These are phyloP conservation scores for Mimachlamys varia DNA, from an alignment of 2,888 invertebrate genomes.

Conservation along the genomic window DNA sequence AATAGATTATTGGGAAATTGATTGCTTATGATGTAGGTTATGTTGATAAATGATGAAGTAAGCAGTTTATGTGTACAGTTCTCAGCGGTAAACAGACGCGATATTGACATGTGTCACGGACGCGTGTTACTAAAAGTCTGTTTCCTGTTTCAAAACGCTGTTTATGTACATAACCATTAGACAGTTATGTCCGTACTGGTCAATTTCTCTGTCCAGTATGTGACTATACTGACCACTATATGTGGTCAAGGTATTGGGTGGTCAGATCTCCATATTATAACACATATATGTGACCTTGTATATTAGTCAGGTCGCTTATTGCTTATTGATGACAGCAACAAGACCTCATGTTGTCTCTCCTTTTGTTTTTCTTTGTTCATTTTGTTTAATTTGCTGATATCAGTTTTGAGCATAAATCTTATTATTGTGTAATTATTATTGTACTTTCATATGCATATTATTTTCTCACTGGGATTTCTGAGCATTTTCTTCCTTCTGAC, in stretches of 20 bases:
- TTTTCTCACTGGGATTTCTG: no score
- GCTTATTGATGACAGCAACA: not conserved
- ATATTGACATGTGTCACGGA: conserved; percentile 23
- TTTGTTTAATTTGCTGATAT: no score
- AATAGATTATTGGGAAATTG: no score
- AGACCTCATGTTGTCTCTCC: not conserved
- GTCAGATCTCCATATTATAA: not conserved
- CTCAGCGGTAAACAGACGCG: not conserved
- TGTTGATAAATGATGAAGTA: not conserved
- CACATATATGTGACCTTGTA: not conserved
- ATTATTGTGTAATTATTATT: no score
- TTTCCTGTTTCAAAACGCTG: not conserved
- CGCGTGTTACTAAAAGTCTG: conserved; percentile 17
- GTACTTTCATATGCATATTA: no score
- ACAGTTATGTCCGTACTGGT: not conserved
- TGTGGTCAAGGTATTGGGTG: not conserved
- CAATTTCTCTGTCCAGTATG: not conserved
- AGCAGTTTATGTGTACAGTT: not conserved
- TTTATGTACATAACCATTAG: not conserved
- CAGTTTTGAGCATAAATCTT: no score
- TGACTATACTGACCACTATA: not conserved
- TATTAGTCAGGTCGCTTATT: not conserved
- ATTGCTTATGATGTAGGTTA: not conserved
- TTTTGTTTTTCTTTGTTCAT: not conserved
- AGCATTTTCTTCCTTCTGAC: no score